Base-by-base conservation (phyloP, 2,797 vertebrate species). In the Podarcis siculus region DNA sequence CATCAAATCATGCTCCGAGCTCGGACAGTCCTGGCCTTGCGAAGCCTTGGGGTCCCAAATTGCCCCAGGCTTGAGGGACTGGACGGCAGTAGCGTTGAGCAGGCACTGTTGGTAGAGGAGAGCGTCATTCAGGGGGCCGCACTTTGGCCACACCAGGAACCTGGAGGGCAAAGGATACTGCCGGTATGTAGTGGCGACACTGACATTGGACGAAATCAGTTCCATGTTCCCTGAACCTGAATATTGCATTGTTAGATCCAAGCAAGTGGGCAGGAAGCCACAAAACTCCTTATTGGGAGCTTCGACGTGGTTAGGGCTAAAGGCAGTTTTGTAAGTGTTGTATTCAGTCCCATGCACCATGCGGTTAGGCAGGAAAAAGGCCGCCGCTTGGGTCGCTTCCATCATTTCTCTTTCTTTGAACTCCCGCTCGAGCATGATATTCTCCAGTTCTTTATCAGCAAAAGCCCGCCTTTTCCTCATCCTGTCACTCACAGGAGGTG, bases 401-500 rank as follows among this genome's bases (percentile, higher is more conserved):
- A 99, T 93, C 95, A 99, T 97, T 96, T 99, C 98, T 15, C 98
- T 98, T 86, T 99, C 98, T 89, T 99, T 99, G 96, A 98, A 99
- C 90, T 99, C 99, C 87, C 98, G 97, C 95, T 99, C 99, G 95
- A 99, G 96, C 99, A 99, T 99, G 95, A 99, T 99, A 95, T 96
- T 98, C 95, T 99, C 99, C 97, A 99, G 93, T 95, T 99, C 99
- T 93, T 99, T 99, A 96, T 99, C 99, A 25, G 99, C 99, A 92
- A 99, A 99, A 76, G 99, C 99, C 64, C 99, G 95, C 82, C 99
- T 98, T 95, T 99, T 99, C 95, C 99, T 98, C 99, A 99, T 99
- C 92, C 99, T 98, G 95, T 99, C 99, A 90, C 99, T 99, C 89
- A 99, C 98, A 13, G 98, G 98, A 1, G 98, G 98, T 69, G 98